Evolutionary conservation across 2,888 invertebrate species (phyloP).

Genomic region (Aphrophora alni): DNA sequence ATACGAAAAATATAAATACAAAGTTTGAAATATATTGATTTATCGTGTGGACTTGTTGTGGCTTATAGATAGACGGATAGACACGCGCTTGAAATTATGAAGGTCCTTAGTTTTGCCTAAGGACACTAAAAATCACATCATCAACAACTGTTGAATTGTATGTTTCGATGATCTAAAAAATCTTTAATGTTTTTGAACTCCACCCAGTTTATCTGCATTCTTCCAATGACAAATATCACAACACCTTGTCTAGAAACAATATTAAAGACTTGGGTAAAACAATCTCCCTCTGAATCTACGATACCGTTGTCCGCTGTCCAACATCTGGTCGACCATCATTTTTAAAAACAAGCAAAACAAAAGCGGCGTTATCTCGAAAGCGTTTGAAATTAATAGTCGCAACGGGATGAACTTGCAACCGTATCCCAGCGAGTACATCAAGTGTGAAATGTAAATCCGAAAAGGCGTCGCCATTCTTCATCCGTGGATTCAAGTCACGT

Average conservation of each 20-base stretch:
- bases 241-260: neutral
- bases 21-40: no score
- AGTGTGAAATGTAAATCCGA: neutral
- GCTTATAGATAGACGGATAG: no score
- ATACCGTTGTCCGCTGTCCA: neutral
- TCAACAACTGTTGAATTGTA: no score
- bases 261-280: neutral
- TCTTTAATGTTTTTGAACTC: no score
- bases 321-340: neutral
- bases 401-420: neutral
- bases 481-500: neutral
- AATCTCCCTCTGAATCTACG: neutral
- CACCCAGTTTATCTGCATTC: neutral
- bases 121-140: no score
- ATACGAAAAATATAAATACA: no score
- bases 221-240: neutral
- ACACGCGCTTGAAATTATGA: no score
- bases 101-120: no score
- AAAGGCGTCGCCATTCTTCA: conserved; percentile 1
- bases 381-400: neutral
- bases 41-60: no score
- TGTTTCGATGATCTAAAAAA: no score
- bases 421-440: neutral
- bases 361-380: neutral
- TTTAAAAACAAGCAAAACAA: neutral